These are phyloP conservation scores for Scaptodrosophila latifasciaeformis DNA, from an alignment of 2,888 invertebrate genomes.

Conservation along the genomic window DNA sequence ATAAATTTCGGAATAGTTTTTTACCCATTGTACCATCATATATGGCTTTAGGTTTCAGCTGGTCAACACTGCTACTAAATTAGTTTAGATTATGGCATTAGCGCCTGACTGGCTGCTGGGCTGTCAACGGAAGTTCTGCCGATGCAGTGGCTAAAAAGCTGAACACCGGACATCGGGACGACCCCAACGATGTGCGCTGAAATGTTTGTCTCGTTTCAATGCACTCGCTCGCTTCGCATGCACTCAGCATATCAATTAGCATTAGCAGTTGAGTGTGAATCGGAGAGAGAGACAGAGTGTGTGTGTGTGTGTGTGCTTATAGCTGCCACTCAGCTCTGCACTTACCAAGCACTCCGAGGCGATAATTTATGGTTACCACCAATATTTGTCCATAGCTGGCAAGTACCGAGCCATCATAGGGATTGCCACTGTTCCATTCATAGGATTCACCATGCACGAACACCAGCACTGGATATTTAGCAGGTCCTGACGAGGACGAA, in stretches of 20 bases:
- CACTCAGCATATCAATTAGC: slow-evolving; percentile 56
- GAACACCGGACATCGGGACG: slow-evolving; percentile 17
- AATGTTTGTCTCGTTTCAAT: slow-evolving; percentile 42
- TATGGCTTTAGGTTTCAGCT: no score
- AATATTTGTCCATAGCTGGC: slow-evolving; percentile 94
- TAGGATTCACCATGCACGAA: slow-evolving; percentile 97
- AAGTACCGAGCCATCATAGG: slow-evolving; percentile 96
- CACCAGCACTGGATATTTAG: slow-evolving; percentile 90
- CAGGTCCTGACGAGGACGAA: slow-evolving; percentile 66
- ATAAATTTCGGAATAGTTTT: no score
- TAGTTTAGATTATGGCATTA: slow-evolving; percentile 45
- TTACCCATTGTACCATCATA: no score
- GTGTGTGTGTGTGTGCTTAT: slow-evolving; percentile 1
- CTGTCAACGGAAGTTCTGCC: slow-evolving; percentile 40
- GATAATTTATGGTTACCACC: slow-evolving; percentile 91
- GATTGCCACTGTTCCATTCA: slow-evolving; percentile 98
- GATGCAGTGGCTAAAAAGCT: slow-evolving; percentile 37
- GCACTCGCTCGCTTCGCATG: slow-evolving; percentile 30
- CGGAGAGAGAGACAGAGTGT: neutral
- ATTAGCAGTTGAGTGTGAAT: slow-evolving; percentile 43
- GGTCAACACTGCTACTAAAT: slow-evolving; percentile 34
- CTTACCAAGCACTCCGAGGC: slow-evolving; percentile 87
- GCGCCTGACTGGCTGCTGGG: slow-evolving; percentile 28
- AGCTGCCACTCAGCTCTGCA: no score
- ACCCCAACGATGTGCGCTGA: slow-evolving; percentile 9